phyloP scores from a whole-genome alignment of 2,797 vertebrate species.

The Prionace glauca region DNA sequence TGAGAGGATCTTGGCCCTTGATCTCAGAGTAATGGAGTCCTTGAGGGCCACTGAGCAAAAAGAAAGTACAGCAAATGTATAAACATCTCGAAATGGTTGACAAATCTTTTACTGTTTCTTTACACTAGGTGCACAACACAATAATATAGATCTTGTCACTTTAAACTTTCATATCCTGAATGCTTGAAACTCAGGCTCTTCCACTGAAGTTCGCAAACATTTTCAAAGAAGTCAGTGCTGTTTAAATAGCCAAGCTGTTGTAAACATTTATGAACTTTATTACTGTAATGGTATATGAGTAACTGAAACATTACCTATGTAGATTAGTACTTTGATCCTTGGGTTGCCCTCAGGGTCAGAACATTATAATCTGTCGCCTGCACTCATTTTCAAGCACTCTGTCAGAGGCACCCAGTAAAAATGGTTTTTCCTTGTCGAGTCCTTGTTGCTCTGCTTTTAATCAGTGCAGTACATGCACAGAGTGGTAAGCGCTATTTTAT shows the following conservation, averaged over 20 bases:
- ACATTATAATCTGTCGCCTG: background rate
- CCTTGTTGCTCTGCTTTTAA: background rate
- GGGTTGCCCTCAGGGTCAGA: background rate
- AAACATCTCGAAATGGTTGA: background rate
- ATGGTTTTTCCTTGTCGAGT: background rate
- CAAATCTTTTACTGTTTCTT: background rate
- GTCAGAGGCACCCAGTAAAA: background rate
- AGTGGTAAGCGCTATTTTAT: background rate
- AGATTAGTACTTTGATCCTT: background rate
- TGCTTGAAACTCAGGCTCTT: background rate
- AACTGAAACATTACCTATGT: background rate
- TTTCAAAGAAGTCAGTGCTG: background rate
- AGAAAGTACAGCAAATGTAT: no score
- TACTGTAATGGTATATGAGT: background rate
- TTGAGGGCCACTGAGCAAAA: no score
- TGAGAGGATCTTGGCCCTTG: no score
- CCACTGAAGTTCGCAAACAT: background rate
- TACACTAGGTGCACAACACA: background rate
- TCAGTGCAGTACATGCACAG: background rate
- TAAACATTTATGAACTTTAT: conserved; percentile 1
- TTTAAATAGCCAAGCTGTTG: background rate
- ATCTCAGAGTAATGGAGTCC: no score
- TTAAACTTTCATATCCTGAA: background rate
- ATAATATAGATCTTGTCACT: background rate
- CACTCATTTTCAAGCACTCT: background rate